phyloP scores from a whole-genome alignment of 2,888 invertebrate species.

The Drosophila leonis region DNA sequence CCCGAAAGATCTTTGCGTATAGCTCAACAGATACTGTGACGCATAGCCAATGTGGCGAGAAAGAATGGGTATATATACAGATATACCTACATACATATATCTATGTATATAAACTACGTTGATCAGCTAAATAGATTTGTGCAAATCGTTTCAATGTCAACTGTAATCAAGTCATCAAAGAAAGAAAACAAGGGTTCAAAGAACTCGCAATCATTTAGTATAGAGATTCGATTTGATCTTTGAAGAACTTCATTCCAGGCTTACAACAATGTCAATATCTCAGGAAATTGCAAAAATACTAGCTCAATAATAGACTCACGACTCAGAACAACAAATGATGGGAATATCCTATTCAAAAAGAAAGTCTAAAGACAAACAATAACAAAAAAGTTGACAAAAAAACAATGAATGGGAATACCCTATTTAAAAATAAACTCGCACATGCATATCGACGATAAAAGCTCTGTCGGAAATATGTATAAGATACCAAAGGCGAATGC shows the following conservation, averaged over 20 bases:
- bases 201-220: conserved; percentile 1
- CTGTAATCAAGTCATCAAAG: background rate
- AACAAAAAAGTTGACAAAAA: background rate
- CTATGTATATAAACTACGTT: background rate
- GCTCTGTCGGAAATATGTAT: background rate
- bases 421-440: background rate
- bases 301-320: background rate
- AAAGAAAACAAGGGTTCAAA: background rate
- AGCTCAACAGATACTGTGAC: conserved; percentile 25
- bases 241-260: background rate
- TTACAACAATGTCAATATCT: background rate
- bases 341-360: background rate
- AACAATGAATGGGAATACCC: conserved; percentile 5
- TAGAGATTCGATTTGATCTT: background rate
- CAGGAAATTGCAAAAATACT: background rate
- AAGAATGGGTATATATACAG: background rate
- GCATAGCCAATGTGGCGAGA: conserved; percentile 17
- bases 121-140: background rate
- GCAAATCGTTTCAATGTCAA: background rate
- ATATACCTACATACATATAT: background rate
- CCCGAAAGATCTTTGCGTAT: conserved; percentile 7
- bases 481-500: background rate
- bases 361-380: background rate
- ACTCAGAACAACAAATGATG: background rate
- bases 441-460: background rate